These are phyloP conservation scores for Labia minor DNA, from an alignment of 2,888 invertebrate genomes.

Conservation along the genomic window DNA sequence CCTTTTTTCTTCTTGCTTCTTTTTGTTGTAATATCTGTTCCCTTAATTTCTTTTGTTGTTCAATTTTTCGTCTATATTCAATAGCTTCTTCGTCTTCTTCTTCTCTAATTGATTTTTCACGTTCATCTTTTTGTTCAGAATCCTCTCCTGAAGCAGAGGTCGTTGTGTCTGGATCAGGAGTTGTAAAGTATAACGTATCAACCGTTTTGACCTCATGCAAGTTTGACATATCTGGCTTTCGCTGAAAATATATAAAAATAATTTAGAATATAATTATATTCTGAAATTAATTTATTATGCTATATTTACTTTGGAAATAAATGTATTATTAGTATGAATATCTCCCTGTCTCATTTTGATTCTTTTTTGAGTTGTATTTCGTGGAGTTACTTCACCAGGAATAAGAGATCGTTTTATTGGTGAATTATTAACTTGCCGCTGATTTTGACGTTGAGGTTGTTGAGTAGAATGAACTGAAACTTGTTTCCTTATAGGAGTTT, in stretches of 20 bases:
- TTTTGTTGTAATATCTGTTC: constrained; percentile 39
- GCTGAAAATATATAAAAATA: constrained; percentile 14
- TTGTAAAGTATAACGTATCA: constrained; percentile 26
- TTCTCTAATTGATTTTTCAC: too few relatives aligned
- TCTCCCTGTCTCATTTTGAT: neutral
- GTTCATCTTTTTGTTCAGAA: neutral
- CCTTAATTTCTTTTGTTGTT: constrained; percentile 39
- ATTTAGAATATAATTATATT: too few relatives aligned
- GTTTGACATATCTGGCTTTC: constrained; percentile 29
- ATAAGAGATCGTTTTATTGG: neutral
- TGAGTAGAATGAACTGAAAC: neutral
- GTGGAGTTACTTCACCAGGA: neutral
- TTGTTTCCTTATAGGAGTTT: neutral
- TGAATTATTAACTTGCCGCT: neutral
- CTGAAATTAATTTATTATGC: too few relatives aligned
- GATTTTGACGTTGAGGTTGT: neutral
- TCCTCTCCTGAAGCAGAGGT: neutral
- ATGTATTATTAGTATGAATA: neutral
- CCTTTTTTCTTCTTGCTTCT: constrained; percentile 38
- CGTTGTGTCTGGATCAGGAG: neutral
- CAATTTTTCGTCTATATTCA: constrained; percentile 39
- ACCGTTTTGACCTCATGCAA: constrained; percentile 32
- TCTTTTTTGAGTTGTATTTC: neutral
- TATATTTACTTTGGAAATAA: neutral
- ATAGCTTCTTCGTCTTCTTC: constrained; percentile 37